These are phyloP conservation scores for Spea hammondii DNA, from an alignment of 2,797 vertebrate species.

Conservation along the genomic window DNA sequence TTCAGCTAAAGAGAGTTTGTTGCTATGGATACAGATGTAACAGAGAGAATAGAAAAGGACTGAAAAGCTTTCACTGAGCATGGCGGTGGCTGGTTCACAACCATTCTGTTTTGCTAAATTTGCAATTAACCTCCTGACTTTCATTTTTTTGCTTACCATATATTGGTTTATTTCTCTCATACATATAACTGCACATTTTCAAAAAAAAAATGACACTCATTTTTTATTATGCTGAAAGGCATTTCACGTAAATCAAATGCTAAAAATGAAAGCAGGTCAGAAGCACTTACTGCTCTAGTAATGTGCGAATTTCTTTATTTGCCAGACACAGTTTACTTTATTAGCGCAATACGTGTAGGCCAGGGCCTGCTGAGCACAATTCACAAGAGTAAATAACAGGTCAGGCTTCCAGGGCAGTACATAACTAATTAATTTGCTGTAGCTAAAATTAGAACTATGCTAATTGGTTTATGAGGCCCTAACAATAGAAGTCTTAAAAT, in stretches of 20 bases:
- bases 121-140: slow-evolving; percentile 47
- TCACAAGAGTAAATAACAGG: slow-evolving; percentile 28
- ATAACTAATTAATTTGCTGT: too few relatives aligned
- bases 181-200: background rate
- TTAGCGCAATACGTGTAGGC: slow-evolving; percentile 14
- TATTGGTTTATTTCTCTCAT: slow-evolving; percentile 8
- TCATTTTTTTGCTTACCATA: slow-evolving; percentile 7
- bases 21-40: slow-evolving; percentile 51
- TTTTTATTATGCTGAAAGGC: background rate
- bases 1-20: slow-evolving; percentile 42
- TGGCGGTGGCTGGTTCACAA: slow-evolving; percentile 34
- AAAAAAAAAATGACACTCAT: slow-evolving; percentile 1
- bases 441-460: too few relatives aligned
- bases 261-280: slow-evolving; percentile 11
- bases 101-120: slow-evolving; percentile 44
- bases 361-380: slow-evolving; percentile 10
- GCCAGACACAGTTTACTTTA: slow-evolving; percentile 29
- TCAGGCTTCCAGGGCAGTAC: slow-evolving; percentile 9
- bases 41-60: slow-evolving; percentile 42
- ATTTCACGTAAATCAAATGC: background rate
- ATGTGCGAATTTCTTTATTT: slow-evolving; percentile 12
- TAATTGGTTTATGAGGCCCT: too few relatives aligned
- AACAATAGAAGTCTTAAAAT: too few relatives aligned
- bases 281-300: background rate
- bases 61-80: slow-evolving; percentile 39